A percentile compares a stretch with the other conserved stretches of the same genome.
These are phyloP conservation scores for Nebria salina DNA, from an alignment of 2,888 invertebrate species.

Conservation along the genomic window DNA sequence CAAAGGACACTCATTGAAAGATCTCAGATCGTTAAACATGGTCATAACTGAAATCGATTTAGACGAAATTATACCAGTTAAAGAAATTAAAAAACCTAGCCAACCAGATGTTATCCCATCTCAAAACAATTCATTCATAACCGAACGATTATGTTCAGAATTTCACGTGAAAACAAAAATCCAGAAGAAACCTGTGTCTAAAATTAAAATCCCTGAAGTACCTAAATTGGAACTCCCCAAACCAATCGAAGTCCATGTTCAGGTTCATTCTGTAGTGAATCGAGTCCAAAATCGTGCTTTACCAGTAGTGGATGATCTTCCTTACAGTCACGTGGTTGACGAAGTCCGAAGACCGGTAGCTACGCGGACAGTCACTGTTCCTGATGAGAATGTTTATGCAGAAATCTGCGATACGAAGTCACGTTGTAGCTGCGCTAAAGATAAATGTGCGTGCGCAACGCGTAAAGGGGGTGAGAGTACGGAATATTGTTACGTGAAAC, in stretches of 20 bases:
- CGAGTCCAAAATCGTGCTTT: conserved; percentile 67
- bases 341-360: conserved; percentile 62
- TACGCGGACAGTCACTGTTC: conserved; percentile 50
- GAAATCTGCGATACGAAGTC: conserved; percentile 67
- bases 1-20: conserved; percentile 51
- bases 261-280: conserved; percentile 66
- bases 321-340: conserved; percentile 76
- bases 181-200: conserved; percentile 54
- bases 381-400: conserved; percentile 75
- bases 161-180: conserved; percentile 76
- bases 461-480: conserved; percentile 48
- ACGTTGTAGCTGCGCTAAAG: conserved; percentile 45
- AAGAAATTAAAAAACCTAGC: conserved; percentile 53
- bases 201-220: conserved; percentile 36
- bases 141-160: conserved; percentile 75
- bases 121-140: conserved; percentile 69
- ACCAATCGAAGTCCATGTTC: conserved; percentile 51
- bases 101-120: conserved; percentile 59
- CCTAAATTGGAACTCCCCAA: conserved; percentile 31
- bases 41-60: conserved; percentile 52
- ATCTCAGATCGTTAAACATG: conserved; percentile 49
- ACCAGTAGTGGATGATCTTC: conserved; percentile 72
- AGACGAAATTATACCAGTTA: conserved; percentile 53
- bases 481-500: conserved; percentile 59
- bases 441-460: conserved; percentile 43